These are phyloP conservation scores for Drosophila limbata DNA, from an alignment of 2,888 invertebrate species.

Conservation along the genomic window DNA sequence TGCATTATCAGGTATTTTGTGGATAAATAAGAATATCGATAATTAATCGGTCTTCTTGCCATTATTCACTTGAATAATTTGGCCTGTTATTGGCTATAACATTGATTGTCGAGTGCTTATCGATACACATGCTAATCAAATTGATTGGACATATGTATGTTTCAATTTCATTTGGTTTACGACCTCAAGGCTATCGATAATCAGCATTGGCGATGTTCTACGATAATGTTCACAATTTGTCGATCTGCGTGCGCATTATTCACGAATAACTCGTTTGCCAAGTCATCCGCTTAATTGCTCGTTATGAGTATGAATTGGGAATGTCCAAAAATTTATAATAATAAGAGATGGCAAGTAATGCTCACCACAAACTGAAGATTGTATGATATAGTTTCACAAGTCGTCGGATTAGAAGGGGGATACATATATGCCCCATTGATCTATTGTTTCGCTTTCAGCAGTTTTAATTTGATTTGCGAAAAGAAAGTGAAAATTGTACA, in stretches of 20 bases:
- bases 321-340: constrained; percentile 1
- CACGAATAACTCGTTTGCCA: constrained; percentile 5
- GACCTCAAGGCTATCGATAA: constrained; percentile 3
- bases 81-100: neutral
- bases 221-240: constrained; percentile 9
- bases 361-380: neutral
- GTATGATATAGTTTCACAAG: neutral
- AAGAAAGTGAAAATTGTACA: constrained; percentile 45
- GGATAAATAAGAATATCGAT: too few relatives aligned
- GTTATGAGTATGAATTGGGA: constrained; percentile 3
- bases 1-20: neutral
- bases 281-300: constrained; percentile 14
- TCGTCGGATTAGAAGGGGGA: neutral
- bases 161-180: constrained; percentile 8
- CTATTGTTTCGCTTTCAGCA: constrained; percentile 48
- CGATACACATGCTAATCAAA: constrained; percentile 21
- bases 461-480: constrained; percentile 44
- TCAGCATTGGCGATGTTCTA: constrained; percentile 1
- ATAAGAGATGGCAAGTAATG: constrained; percentile 2
- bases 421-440: constrained; percentile 9
- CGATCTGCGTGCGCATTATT: constrained; percentile 3
- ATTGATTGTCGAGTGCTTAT: constrained; percentile 6
- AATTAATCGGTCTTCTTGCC: too few relatives aligned
- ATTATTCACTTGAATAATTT: neutral
- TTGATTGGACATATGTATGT: constrained; percentile 9